Base-by-base conservation (phyloP, 2,113 vertebrate genomes). In the Seriola quinqueradiata region DNA sequence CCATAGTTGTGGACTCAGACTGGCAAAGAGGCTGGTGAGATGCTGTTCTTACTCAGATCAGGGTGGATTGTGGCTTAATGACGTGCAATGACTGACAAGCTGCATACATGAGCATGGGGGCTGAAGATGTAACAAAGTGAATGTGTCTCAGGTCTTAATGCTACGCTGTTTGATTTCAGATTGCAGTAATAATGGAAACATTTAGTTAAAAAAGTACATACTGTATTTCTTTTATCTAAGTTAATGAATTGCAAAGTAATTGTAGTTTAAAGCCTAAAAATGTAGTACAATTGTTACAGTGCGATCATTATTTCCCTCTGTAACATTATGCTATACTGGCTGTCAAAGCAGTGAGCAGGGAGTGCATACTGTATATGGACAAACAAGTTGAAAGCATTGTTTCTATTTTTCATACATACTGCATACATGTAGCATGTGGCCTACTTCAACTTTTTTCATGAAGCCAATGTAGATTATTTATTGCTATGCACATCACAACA, bases 101-200 rank as follows among this genome's bases (percentile, higher is more conserved):
- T 87, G 82, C 40, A 21, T 75, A 57, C 60, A 90, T 92, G 93
- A 90, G 84, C 92, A 94, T 91, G 93, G 92, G 91, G 91, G 87
- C 90, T 90, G 86, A 57, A 59, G 83, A 91, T 93, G 91, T 58
- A 71, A 90, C 84, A 80, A 32, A 64, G 70, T 87, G 85, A 63
- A 72, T 52, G 69, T 85, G 83, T 84, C 59, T 63, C 7, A 14
- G 42, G 16, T 55, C 42, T 59, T n/a, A 57, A 21, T 36, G 25
- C 55, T 34, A 36, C 59, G 23, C 42, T 48, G 34, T 72, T 77
- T 36, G 16, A 68, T 52, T 79, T 28, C 17, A n/a, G 7, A 23
- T 2, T 32, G 4, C 14, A 60, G 13, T 28, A 8, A 64, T 5
- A 5, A 34, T 42, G 23, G n/a, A 61, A 63, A 64, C 16, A 21